Evolutionary conservation across 1,140 invertebrate species (phyloP), one percentile per base, ranked within the genome.

Genomic region (Nomia melanderi): DNA sequence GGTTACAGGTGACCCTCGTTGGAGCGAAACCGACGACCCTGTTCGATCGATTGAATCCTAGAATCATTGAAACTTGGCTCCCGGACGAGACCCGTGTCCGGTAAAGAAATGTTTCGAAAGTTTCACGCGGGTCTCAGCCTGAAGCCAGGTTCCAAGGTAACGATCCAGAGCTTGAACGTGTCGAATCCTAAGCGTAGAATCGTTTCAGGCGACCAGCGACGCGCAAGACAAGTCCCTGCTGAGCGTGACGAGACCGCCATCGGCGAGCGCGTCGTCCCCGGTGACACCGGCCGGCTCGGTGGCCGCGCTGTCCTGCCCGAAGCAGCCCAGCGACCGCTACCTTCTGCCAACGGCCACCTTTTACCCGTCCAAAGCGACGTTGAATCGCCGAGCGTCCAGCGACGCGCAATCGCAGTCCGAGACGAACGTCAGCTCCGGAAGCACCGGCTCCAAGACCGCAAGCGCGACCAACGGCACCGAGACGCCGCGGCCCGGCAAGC

Each of bases 311-410:
- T 17, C 70, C 20, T 44, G 63, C 31, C 79, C 81, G 0, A 74
- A 74, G 36, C 23, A 60, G 29, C 73, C n/a, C 17, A 81, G 79
- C 63, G 78, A 80, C 8, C 81, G 83, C 54, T 86, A 71, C 9
- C 78, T 87, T 11, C 67, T 83, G 44, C 86, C 86, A 11, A 77
- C 84, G 47, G 63, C 78, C 20, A 78, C 87, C 67, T 80, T 88
- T 12, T 78, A 85, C 64, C 86, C 87, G 62, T 87, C 87, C 71
- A 90, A 90, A 57, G 89, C 90, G 31, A 87, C 81, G 9, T 82
- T 83, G 59, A 83, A 72, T 57, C 84, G 60, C 7, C 77, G 81
- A 27, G 71, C 77, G 44, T 86, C 84, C 14, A 78, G 73, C 64
- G 80, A 78, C 12, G 77, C 70, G 23, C 81, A 86, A 33, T 85